Evolutionary conservation across 2,113 vertebrate genomes (phyloP), one percentile per base, ranked within the genome.

Genomic region (Sylvia atricapilla): DNA sequence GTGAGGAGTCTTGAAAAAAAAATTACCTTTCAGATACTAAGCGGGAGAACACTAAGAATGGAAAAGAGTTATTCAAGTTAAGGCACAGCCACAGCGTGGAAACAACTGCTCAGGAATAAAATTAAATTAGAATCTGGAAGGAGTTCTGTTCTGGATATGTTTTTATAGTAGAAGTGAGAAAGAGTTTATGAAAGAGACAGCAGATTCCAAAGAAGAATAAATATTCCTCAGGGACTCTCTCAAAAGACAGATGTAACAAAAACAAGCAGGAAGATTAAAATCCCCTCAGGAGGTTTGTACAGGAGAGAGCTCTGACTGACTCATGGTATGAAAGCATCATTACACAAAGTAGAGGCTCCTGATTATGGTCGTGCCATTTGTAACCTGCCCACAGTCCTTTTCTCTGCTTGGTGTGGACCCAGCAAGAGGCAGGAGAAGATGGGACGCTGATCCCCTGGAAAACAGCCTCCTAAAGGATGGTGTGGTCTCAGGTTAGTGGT

Each of bases 111-210:
- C 56, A 81, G 84, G 89, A 93, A 92, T 84, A 72, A 94, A 96
- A 94, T 84, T 81, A 86, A 94, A 89, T 90, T 92, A 73, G 77
- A 92, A 92, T 77, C 76, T 92, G 93, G 80, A 93, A 80, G 68
- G 68, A 89, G 17, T 84, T 92, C 83, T 89, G 44, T 68, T 63
- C 76, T 84, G 86, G 69, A 13, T 88, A 59, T 73, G 64, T 93
- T 95, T 96, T 95, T 75, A 78, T 68, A 92, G 73, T n/a, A 94
- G 60, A 96, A 94, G 73, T 44, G 80, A 97, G 87, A 94, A 92
- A 67, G 80, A 78, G 83, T 74, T 96, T 96, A 92, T 84, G 83
- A 87, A 96, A 92, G 91, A 93, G 64, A 93, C 39, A 63, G 69
- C 64, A 87, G 60, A 94, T 97, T 95, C 84, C 91, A 68, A 84